Base-by-base conservation (phyloP, 2,888 invertebrate genomes). In the Charanyca ferruginea region DNA sequence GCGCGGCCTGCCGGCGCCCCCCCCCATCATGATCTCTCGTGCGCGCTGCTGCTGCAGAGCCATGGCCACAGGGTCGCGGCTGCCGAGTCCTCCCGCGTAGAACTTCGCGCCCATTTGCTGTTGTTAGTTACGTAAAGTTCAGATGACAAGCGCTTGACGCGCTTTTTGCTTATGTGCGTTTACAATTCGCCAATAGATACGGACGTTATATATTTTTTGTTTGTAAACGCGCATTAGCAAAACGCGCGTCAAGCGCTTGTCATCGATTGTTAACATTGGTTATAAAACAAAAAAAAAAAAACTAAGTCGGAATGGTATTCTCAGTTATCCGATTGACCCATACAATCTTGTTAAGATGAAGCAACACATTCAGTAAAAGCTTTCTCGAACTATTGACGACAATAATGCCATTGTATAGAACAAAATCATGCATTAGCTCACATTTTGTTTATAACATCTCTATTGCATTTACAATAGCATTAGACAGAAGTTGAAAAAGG, bases 41-140 rank as follows among this genome's bases (percentile, higher is more conserved):
- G 95, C 94, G 2, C 92, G 90, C 76, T 94, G 94, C 86, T 95
- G 95, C 85, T 95, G 94, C 58, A 95, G 85, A 72, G 94, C 94
- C 94, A 96, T 95, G 77, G 95, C 95, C 68, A 95, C 89, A 3
- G 95, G 95, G 87, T 96, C 96, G 80, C 96, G 95, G 84, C 94
- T 95, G 88, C 96, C 96, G 25, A 96, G 91, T 0, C 96, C 96
- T 67, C 96, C 96, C 66, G 95, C 93, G 90, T 96, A 96, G 87
- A 90, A 91, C 90, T 96, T 96, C 64, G 95, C 93, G 35, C 94
- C 93, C 93, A 93, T 92, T 84, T 89, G 86, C 82, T 87, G 81
- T 8, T 45, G 49, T 55, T 25, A 73, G 42, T 58, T 47, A 51
- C 23, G 66, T 22, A 52, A 5, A 9, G 45, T 61, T 76, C 79